phyloP scores from a whole-genome alignment of 2,888 invertebrate species.

The Aproaerema taeniolella region DNA sequence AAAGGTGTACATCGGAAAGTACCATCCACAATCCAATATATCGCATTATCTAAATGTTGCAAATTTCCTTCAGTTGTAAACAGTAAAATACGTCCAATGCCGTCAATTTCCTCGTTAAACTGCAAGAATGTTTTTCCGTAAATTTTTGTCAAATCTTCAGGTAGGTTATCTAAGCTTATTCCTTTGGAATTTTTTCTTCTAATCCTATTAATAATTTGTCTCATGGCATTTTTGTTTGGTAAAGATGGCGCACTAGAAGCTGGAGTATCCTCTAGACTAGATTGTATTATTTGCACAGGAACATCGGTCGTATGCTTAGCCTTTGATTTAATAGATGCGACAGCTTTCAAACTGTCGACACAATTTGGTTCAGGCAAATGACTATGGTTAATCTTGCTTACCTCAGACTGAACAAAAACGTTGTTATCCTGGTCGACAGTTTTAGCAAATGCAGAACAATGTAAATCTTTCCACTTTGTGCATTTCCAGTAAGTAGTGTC shows the following conservation, averaged over 20 bases:
- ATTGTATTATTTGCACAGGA: slow-evolving; percentile 13
- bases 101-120: neutral
- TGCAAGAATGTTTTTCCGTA: neutral
- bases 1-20: slow-evolving; percentile 6
- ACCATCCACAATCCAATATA: slow-evolving; percentile 9
- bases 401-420: too few species aligned
- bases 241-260: slow-evolving; percentile 13
- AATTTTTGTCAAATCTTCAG: neutral
- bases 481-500: too few species aligned
- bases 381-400: too few species aligned
- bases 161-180: neutral
- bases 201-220: slow-evolving; percentile 11
- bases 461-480: too few species aligned
- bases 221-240: slow-evolving; percentile 13
- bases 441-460: too few species aligned
- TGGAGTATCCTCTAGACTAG: slow-evolving; percentile 12
- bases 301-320: slow-evolving; percentile 12
- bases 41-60: slow-evolving; percentile 5
- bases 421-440: too few species aligned
- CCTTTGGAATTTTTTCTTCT: slow-evolving; percentile 13
- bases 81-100: slow-evolving; percentile 5
- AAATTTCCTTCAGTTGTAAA: slow-evolving; percentile 8
- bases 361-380: neutral
- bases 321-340: slow-evolving; percentile 2
- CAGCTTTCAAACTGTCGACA: neutral